Evolutionary conservation across 2,888 invertebrate species (phyloP).

Genomic region (Monochamus alternatus): DNA sequence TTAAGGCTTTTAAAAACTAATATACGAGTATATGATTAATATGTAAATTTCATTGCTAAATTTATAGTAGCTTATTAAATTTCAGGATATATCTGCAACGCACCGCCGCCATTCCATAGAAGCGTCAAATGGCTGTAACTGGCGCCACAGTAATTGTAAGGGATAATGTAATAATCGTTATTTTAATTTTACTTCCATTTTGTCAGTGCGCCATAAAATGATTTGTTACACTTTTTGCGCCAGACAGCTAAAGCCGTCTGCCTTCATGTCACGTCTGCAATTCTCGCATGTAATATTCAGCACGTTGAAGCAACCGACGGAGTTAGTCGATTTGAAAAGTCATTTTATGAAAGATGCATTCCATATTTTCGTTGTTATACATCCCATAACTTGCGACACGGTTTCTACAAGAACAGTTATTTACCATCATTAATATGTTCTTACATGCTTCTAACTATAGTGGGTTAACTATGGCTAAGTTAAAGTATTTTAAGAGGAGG

Average conservation of each 20-base stretch:
- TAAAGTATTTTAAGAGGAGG: no score
- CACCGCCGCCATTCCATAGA: neutral
- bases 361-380: no score
- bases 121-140: constrained; percentile 20
- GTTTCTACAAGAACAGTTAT: no score
- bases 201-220: constrained; percentile 42
- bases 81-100: neutral
- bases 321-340: no score
- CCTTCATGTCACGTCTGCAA: constrained; percentile 30
- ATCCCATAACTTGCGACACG: no score
- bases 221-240: constrained; percentile 46
- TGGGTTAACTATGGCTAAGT: no score
- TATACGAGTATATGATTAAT: constrained; percentile 35
- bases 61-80: constrained; percentile 25
- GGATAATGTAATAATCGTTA: constrained; percentile 32
- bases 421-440: no score
- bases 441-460: no score
- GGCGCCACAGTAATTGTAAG: constrained; percentile 35
- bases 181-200: constrained; percentile 40
- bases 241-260: constrained; percentile 18
- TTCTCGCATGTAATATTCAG: neutral
- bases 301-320: neutral
- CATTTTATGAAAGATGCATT: no score
- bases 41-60: constrained; percentile 35
- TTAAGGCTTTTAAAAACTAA: constrained; percentile 28